Evolutionary conservation across 2,113 vertebrate species (phyloP).

Genomic region (Peromyscus californicus): DNA sequence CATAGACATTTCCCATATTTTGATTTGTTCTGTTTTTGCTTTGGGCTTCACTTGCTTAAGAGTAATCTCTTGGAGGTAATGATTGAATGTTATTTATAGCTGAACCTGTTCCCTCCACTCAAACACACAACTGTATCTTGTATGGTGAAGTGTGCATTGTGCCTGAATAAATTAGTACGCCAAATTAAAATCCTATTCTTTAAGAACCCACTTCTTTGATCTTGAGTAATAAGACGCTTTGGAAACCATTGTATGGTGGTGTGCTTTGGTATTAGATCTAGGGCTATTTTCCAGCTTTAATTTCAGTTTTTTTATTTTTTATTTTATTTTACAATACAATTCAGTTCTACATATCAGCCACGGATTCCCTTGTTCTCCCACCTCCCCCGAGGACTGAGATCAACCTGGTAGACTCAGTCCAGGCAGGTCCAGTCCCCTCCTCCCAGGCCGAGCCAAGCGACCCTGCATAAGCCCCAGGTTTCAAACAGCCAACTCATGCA

Average conservation of each 20-base stretch:
- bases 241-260: background rate
- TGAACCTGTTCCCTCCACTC: background rate
- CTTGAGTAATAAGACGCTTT: background rate
- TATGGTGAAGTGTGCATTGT: background rate
- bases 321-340: too few relatives aligned
- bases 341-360: too few relatives aligned
- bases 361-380: too few relatives aligned
- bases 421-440: too few relatives aligned
- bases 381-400: too few relatives aligned
- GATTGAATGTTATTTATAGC: background rate
- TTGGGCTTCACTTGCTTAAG: background rate
- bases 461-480: too few relatives aligned
- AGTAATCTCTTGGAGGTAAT: background rate
- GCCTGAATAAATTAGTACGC: background rate
- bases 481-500: too few relatives aligned
- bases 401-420: too few relatives aligned
- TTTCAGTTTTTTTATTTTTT: too few relatives aligned
- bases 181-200: background rate
- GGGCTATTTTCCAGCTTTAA: background rate
- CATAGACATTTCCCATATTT: background rate
- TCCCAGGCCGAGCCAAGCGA: too few relatives aligned
- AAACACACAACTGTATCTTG: background rate
- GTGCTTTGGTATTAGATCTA: background rate
- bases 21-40: background rate
- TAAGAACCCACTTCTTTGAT: background rate